A percentile compares a stretch with the other conserved stretches of the same genome.
phyloP scores from a whole-genome alignment of 2,888 invertebrate species.

The Andrena trimmerana region DNA sequence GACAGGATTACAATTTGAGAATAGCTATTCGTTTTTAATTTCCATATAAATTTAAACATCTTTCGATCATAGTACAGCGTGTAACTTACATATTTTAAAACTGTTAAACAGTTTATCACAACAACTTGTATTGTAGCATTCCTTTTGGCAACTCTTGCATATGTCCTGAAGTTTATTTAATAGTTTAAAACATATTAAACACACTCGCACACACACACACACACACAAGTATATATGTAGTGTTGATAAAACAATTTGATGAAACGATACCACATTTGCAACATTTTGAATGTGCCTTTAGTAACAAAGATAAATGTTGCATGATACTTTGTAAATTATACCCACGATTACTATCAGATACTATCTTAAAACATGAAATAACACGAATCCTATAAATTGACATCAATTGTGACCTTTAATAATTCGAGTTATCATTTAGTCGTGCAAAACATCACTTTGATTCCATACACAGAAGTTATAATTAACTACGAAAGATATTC shows the following conservation, averaged over 20 bases:
- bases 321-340: conserved; percentile 38
- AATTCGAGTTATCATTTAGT: conserved; percentile 12
- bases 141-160: conserved; percentile 64
- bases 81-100: conserved; percentile 68
- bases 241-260: conserved; percentile 18
- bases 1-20: conserved; percentile 76
- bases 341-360: conserved; percentile 8
- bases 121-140: conserved; percentile 66
- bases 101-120: conserved; percentile 77
- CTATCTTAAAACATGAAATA: conserved; percentile 15
- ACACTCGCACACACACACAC: neutral
- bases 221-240: conserved; percentile 4
- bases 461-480: conserved; percentile 10
- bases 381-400: conserved; percentile 39
- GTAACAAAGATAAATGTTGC: conserved; percentile 15
- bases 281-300: conserved; percentile 42
- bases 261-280: conserved; percentile 44
- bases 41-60: conserved; percentile 63
- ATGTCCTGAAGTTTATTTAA: conserved; percentile 39
- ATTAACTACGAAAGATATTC: conserved; percentile 16
- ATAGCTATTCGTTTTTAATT: conserved; percentile 74
- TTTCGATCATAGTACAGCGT: conserved; percentile 55
- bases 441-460: conserved; percentile 5
- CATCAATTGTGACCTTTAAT: conserved; percentile 21
- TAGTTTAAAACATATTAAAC: conserved; percentile 40